Evolutionary conservation across 2,888 invertebrate genomes (phyloP), one percentile per base, ranked within the genome.

Genomic region (Synanthedon vespiformis): DNA sequence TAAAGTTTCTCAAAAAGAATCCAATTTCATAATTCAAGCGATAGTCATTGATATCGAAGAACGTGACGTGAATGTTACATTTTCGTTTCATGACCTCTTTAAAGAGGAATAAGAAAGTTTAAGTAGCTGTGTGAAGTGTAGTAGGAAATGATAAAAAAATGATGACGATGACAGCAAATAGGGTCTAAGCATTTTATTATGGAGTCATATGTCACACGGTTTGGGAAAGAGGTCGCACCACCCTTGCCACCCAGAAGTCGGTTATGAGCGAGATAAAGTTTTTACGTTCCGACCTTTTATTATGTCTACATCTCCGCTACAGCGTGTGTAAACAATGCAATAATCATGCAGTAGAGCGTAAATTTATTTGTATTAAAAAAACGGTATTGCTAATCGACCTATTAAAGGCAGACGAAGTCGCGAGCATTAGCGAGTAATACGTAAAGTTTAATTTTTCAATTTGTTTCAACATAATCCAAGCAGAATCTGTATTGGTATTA

Each of bases 181-280:
- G 44, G 44, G 14, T 51, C 53, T 40, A 40, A 40, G 34, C 27
- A 34, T 18, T 54, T 52, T 54, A 54, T 53, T 52, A n/a, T 52
- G 40, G 44, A 51, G 50, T 50, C 48, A 48, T 44, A 52, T 50
- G 49, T 48, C 51, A 18, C 53, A 51, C 53, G 55, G 51, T 18
- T 22, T 48, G 49, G 55, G 56, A 54, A 57, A 57, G 56, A 56
- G 52, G 48, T 49, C 27, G 40, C 48, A 40, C 51, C 41, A 40
- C 12, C 51, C 49, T 50, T 34, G 11, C 44, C 51, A 51, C 51
- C 48, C 50, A 56, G 56, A 57, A 57, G 51, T 55, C 49, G 51
- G 56, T 56, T 59, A 52, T 54, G 56, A 53, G 50, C 48, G 52
- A 51, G 55, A 62, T 61, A 62, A 64, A 63, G 54, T 53, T 58